Evolutionary conservation across 2,797 vertebrate genomes (phyloP).

Genomic region (Coregonus suidteri): DNA sequence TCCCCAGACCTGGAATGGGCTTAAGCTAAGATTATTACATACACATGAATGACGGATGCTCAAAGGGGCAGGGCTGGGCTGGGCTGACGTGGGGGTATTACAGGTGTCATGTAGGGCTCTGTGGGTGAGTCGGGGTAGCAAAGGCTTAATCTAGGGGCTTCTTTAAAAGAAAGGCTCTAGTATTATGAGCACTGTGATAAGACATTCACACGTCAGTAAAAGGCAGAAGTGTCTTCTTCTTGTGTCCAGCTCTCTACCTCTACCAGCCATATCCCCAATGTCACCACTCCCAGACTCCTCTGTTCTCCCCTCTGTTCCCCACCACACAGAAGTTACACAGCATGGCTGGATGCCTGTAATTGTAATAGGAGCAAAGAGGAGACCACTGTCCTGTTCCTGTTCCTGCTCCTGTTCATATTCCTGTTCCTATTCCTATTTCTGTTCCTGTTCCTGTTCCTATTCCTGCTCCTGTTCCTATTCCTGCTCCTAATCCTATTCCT

Average conservation of each 20-base stretch:
- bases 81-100: neutral
- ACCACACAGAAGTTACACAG: slow-evolving; percentile 60
- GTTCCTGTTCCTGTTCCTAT: too few relatives aligned
- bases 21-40: slow-evolving; percentile 55
- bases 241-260: slow-evolving; percentile 23
- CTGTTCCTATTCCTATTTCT: too few relatives aligned
- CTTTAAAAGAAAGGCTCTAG: neutral
- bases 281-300: slow-evolving; percentile 58
- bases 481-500: too few relatives aligned
- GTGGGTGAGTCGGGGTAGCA: neutral
- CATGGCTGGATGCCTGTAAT: slow-evolving; percentile 67
- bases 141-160: neutral
- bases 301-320: slow-evolving; percentile 31
- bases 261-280: slow-evolving; percentile 61
- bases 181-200: neutral
- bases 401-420: too few relatives aligned
- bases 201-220: too few relatives aligned
- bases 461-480: too few relatives aligned
- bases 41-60: slow-evolving; percentile 18
- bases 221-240: neutral
- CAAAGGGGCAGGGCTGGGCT: slow-evolving; percentile 15
- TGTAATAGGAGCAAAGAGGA: slow-evolving; percentile 49
- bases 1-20: slow-evolving; percentile 46
- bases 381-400: neutral
- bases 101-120: neutral